A percentile compares a stretch with the other conserved stretches of the same genome.
Evolutionary conservation across 2,113 vertebrate species (phyloP).

Genomic region (Galeopterus variegatus): DNA sequence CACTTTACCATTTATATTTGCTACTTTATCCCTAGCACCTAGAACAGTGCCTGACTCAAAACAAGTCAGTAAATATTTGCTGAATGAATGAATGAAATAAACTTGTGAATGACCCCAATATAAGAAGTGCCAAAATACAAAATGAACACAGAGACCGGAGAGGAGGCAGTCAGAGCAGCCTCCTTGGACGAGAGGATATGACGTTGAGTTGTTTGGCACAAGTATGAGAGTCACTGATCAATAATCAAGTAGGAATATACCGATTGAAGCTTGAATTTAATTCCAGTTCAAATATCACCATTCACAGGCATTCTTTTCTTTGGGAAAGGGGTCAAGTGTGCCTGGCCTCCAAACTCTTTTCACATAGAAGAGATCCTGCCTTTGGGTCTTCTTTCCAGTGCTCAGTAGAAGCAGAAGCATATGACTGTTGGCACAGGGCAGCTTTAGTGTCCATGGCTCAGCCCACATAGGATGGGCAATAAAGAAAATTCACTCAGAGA

Average conservation of each 20-base stretch:
- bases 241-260: neutral
- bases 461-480: neutral
- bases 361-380: neutral
- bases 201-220: neutral
- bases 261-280: neutral
- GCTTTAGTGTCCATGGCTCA: neutral
- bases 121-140: neutral
- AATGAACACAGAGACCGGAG: neutral
- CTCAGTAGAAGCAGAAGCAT: neutral
- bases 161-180: neutral
- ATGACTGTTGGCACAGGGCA: neutral
- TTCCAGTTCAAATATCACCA: neutral
- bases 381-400: neutral
- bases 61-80: neutral
- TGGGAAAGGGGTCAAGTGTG: neutral
- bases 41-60: neutral
- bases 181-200: neutral
- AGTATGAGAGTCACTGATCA: neutral
- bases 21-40: neutral
- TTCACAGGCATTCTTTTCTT: neutral
- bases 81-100: neutral
- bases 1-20: neutral
- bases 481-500: conserved; percentile 5
- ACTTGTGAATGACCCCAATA: neutral
- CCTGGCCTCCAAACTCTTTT: neutral